Evolutionary conservation across 2,888 invertebrate genomes (phyloP).

Genomic region (Synergus itoensis): DNA sequence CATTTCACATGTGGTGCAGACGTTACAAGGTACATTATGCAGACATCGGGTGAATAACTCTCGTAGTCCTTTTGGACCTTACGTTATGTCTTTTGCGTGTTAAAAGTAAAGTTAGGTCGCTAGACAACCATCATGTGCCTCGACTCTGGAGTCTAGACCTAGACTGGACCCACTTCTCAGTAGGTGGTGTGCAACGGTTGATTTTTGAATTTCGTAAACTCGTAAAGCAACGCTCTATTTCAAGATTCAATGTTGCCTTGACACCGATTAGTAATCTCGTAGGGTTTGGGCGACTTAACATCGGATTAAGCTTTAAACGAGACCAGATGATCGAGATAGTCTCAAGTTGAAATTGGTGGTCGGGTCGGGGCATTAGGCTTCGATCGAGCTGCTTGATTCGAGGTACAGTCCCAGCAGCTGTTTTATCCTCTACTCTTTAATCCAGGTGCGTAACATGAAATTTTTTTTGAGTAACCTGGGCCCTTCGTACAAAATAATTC

Average conservation of each 20-base stretch:
- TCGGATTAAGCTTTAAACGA: constrained; percentile 10
- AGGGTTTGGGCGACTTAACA: background rate
- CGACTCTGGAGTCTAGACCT: background rate
- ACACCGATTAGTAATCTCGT: background rate
- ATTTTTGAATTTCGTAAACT: background rate
- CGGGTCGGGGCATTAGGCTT: constrained; percentile 1
- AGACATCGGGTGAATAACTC: background rate
- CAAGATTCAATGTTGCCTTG: background rate
- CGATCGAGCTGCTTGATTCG: background rate
- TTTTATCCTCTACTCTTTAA: background rate
- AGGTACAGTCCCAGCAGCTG: constrained; percentile 12
- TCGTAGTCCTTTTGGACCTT: background rate
- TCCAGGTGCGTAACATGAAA: background rate
- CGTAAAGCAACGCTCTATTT: background rate
- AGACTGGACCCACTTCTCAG: background rate
- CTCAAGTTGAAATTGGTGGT: constrained; percentile 9
- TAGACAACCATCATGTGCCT: too few species aligned
- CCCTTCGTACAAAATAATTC: background rate
- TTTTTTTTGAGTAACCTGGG: background rate
- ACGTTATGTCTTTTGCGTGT: background rate
- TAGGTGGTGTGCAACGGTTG: background rate
- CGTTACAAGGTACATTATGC: background rate
- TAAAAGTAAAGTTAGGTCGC: too few species aligned
- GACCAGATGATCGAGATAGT: constrained; percentile 11
- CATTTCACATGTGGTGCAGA: background rate